Evolutionary conservation across 2,888 invertebrate species (phyloP).

Genomic region (Aleiodes testaceus): DNA sequence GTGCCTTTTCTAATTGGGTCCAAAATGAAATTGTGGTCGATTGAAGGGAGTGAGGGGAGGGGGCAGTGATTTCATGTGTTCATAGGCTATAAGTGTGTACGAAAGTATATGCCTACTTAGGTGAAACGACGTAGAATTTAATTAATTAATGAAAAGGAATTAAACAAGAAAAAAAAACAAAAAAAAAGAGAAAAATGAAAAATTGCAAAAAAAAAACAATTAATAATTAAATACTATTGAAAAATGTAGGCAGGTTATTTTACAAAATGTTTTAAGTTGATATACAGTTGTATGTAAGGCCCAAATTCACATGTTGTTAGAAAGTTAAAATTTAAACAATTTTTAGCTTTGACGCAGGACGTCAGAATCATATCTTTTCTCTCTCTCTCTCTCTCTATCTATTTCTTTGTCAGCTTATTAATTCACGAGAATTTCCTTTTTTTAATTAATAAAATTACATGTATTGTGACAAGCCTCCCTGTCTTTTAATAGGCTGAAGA

Average conservation of each 20-base stretch:
- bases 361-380: slow-evolving; percentile 60
- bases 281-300: slow-evolving; percentile 8
- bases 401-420: slow-evolving; percentile 51
- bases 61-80: slow-evolving; percentile 74
- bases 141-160: slow-evolving; percentile 46
- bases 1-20: slow-evolving; percentile 70
- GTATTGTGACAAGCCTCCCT: neutral
- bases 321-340: slow-evolving; percentile 15
- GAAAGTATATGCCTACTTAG: slow-evolving; percentile 60
- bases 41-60: slow-evolving; percentile 56
- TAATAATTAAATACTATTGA: too few species aligned
- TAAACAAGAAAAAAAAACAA: slow-evolving; percentile 3
- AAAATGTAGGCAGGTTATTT: slow-evolving; percentile 20
- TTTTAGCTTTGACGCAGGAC: slow-evolving; percentile 68
- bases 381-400: too few species aligned
- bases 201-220: too few species aligned
- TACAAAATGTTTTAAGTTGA: slow-evolving; percentile 14
- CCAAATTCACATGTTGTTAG: slow-evolving; percentile 7
- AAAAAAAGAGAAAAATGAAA: neutral
- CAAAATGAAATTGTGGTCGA: slow-evolving; percentile 69
- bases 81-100: slow-evolving; percentile 71
- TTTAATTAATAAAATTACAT: slow-evolving; percentile 8
- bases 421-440: slow-evolving; percentile 22
- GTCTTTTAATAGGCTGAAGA: neutral
- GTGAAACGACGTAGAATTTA: slow-evolving; percentile 55